These are phyloP conservation scores for Lasioglossum zephyrum DNA, from an alignment of 2,888 invertebrate genomes.

Conservation along the genomic window DNA sequence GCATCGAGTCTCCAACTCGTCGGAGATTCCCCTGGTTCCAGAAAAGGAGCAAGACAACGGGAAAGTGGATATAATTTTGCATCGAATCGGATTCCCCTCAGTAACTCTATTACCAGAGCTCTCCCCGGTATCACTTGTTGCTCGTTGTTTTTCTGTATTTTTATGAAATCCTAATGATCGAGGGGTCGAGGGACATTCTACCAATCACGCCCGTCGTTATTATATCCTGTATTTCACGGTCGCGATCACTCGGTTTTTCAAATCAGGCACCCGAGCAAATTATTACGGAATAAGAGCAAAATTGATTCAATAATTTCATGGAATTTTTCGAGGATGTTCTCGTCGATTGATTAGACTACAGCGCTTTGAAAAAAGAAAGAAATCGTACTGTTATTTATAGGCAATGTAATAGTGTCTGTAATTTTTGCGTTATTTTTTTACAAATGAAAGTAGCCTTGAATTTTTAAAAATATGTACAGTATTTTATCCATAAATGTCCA, in stretches of 20 bases:
- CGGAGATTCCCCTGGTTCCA: conserved; percentile 24
- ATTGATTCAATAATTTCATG: background rate
- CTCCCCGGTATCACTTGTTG: conserved; percentile 14
- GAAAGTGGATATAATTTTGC: conserved; percentile 36
- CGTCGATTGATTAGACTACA: too few species aligned
- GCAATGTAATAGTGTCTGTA: too few species aligned
- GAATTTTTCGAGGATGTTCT: too few species aligned
- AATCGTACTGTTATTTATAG: too few species aligned
- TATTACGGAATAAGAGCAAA: background rate
- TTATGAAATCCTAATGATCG: conserved; percentile 6
- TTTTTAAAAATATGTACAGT: too few species aligned
- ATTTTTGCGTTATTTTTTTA: too few species aligned
- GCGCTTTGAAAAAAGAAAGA: too few species aligned
- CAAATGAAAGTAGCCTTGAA: too few species aligned
- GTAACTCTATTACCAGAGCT: conserved; percentile 34
- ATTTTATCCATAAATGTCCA: too few species aligned
- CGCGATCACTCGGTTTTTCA: background rate
- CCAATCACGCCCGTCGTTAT: background rate
- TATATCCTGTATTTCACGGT: background rate
- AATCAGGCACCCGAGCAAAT: background rate
- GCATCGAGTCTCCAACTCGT: conserved; percentile 20
- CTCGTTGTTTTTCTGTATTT: conserved; percentile 15
- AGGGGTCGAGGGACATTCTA: background rate
- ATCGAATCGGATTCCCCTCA: conserved; percentile 25
- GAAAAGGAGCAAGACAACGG: conserved; percentile 2